A percentile compares a stretch with the other conserved stretches of the same genome.
These are phyloP conservation scores for Drosophila quinaria DNA, from an alignment of 2,888 invertebrate species.

Conservation along the genomic window DNA sequence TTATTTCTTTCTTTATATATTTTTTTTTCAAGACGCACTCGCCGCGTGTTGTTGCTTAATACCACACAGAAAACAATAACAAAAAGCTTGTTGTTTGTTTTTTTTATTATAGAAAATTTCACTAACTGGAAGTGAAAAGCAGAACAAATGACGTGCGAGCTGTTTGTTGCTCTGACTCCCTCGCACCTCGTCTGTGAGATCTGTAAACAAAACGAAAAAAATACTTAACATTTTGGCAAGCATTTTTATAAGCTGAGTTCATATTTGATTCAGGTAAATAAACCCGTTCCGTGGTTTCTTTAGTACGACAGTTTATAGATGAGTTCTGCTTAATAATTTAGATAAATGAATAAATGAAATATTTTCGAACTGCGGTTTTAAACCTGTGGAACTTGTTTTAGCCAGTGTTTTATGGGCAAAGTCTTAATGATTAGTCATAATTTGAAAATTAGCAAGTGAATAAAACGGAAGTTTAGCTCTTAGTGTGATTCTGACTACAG, in stretches of 20 bases:
- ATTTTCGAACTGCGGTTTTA: slow-evolving; percentile 29
- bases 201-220: slow-evolving; percentile 40
- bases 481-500: neutral
- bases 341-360: slow-evolving; percentile 47
- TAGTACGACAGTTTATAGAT: slow-evolving; percentile 52
- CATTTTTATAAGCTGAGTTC: slow-evolving; percentile 60
- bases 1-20: slow-evolving; percentile 29
- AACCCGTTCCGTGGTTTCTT: slow-evolving; percentile 64
- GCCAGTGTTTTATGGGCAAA: slow-evolving; percentile 53
- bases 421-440: slow-evolving; percentile 71
- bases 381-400: slow-evolving; percentile 69
- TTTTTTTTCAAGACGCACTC: slow-evolving; percentile 69
- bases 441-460: slow-evolving; percentile 53
- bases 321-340: slow-evolving; percentile 68
- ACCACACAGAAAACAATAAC: slow-evolving; percentile 55
- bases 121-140: slow-evolving; percentile 78
- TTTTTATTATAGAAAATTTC: slow-evolving; percentile 64
- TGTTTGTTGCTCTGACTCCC: slow-evolving; percentile 23
- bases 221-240: slow-evolving; percentile 39
- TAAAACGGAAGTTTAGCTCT: slow-evolving; percentile 59
- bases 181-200: slow-evolving; percentile 26
- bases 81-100: slow-evolving; percentile 42
- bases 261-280: slow-evolving; percentile 55
- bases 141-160: slow-evolving; percentile 71
- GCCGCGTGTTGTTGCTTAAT: slow-evolving; percentile 70